phyloP scores from a whole-genome alignment of 2,888 invertebrate genomes.

The Xestia ashworthii region DNA sequence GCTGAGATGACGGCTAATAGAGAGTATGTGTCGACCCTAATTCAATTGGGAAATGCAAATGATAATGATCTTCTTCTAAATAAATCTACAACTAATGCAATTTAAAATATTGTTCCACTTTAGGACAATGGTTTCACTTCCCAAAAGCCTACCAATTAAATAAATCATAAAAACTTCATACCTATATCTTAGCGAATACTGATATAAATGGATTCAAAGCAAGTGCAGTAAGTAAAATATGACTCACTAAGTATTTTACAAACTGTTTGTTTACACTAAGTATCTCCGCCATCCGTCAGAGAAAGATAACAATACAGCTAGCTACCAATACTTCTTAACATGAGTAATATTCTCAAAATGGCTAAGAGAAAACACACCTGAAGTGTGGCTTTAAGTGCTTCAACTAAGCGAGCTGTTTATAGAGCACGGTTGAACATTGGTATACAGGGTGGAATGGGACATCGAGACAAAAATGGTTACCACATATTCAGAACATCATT shows the following conservation, averaged over 20 bases:
- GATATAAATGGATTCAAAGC: not conserved
- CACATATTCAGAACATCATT: too few species aligned
- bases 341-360: constrained; percentile 30
- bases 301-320: constrained; percentile 20
- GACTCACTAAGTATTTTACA: constrained; percentile 16
- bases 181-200: not conserved
- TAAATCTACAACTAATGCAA: not conserved
- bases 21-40: not conserved
- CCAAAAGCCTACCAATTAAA: not conserved
- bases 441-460: not conserved
- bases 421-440: not conserved
- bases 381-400: not conserved
- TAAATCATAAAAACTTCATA: not conserved
- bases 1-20: not conserved
- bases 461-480: too few species aligned
- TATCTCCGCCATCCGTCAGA: constrained; percentile 9
- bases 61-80: not conserved
- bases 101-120: not conserved
- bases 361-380: constrained; percentile 34
- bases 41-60: not conserved
- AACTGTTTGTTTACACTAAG: constrained; percentile 24
- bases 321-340: constrained; percentile 26
- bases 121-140: not conserved
- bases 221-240: not conserved
- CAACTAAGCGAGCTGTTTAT: constrained; percentile 12